phyloP scores from a whole-genome alignment of 2,113 vertebrate species.

The Chinchilla lanigera region DNA sequence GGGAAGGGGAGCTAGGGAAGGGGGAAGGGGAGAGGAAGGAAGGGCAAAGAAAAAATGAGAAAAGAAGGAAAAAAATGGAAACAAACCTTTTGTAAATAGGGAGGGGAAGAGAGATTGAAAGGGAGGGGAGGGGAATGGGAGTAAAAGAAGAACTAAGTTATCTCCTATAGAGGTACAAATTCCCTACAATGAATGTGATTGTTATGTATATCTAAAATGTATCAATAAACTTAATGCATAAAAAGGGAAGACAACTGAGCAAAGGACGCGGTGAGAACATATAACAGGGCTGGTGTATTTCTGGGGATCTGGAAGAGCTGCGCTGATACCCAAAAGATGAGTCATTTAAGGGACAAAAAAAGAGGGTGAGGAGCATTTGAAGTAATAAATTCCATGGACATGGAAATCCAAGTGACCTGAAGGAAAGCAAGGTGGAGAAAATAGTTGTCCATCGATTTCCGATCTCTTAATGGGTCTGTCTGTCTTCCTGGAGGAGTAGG shows the following conservation, averaged over 20 bases:
- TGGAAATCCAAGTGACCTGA: neutral
- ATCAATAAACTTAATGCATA: neutral
- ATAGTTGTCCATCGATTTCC: neutral
- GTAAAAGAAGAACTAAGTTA: neutral
- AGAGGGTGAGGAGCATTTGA: neutral
- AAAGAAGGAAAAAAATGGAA: neutral
- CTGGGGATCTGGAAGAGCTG: neutral
- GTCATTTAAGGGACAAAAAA: neutral
- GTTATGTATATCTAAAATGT: neutral
- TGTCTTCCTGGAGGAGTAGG: neutral
- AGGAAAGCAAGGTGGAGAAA: neutral
- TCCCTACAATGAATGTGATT: neutral
- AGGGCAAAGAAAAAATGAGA: neutral
- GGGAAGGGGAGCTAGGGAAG: neutral
- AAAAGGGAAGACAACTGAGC: neutral
- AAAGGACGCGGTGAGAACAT: neutral
- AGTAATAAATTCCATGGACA: neutral
- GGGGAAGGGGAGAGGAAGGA: neutral
- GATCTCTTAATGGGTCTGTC: too few species aligned
- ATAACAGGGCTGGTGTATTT: rapidly evolving
- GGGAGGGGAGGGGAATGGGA: neutral
- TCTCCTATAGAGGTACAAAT: neutral
- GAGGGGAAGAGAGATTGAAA: neutral
- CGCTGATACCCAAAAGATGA: neutral
- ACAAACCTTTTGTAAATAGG: too few species aligned